Evolutionary conservation across 2,797 vertebrate genomes (phyloP), one percentile per base, ranked within the genome.

Genomic region (Hephaestus fuliginosus): DNA sequence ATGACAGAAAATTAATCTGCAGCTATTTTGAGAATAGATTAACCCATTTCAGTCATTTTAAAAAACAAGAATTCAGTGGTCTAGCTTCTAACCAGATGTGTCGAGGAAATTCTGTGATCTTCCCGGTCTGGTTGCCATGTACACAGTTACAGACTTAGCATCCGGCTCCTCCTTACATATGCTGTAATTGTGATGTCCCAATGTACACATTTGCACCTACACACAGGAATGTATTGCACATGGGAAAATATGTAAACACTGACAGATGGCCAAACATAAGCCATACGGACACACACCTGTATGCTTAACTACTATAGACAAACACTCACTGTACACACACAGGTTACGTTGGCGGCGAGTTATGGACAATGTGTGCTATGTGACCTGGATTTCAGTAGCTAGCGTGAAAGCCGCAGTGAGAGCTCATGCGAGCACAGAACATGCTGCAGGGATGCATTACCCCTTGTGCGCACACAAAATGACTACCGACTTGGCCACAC

Each of bases 311-410:
- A 62, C 33, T 9, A 25, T 4, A 7, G 25, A 39, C 18, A 13
- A n/a, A 33, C 51, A 41, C 43, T 61, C 14, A 64, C 51, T n/a
- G 30, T 36, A 57, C 15, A 44, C 1, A 72, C 30, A 9, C 56
- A 64, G 52, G 76, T 80, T 77, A 76, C 17, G 6, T 72, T 80
- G 46, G 83, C 1, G 12, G 70, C 56, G 82, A 90, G 51, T 81
- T 81, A 64, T 70, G 39, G 22, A 60, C 69, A 48, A 52, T 79
- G 30, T 74, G 80, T 72, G 80, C 88, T 78, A 73, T 41, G 66
- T 94, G 94, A 94, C 92, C 93, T 93, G 88, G 82, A 93, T 94
- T 93, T 92, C 86, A 87, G 69, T 30, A 58, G 80, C 76, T 74
- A 75, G 86, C 76, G 71, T 87, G 70, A 89, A 92, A 88, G 86